A percentile compares a stretch with the other conserved stretches of the same genome.
These are phyloP conservation scores for Polypedilum vanderplanki DNA, from an alignment of 1,140 invertebrate genomes.

Conservation along the genomic window DNA sequence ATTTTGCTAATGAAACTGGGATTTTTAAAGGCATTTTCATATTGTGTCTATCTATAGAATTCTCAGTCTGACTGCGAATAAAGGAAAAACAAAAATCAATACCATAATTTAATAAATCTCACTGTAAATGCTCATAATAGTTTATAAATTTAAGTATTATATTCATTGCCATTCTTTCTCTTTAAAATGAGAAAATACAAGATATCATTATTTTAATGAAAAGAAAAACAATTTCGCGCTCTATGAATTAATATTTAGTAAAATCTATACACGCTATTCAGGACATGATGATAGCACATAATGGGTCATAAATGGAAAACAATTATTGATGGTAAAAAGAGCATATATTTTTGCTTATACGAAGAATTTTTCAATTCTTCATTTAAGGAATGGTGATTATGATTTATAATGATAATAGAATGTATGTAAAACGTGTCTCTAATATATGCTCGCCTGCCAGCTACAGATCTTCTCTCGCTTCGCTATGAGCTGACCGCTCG, in stretches of 20 bases:
- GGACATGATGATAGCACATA: not conserved
- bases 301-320: not conserved
- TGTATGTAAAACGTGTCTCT: slow-evolving; percentile 18
- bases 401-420: slow-evolving; percentile 15
- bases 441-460: slow-evolving; percentile 2
- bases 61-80: too few species aligned
- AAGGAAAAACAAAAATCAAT: too few species aligned
- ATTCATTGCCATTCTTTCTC: too few species aligned
- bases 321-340: slow-evolving; percentile 7
- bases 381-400: not conserved
- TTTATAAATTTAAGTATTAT: too few species aligned
- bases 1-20: too few species aligned
- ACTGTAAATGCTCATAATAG: too few species aligned
- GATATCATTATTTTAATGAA: too few species aligned
- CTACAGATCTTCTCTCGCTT: not conserved
- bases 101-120: too few species aligned
- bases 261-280: not conserved
- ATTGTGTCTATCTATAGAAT: too few species aligned
- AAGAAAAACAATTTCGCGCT: too few species aligned
- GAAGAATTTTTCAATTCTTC: not conserved
- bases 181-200: too few species aligned
- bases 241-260: not conserved
- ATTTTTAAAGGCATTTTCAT: too few species aligned
- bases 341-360: not conserved
- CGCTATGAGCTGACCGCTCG: not conserved